Conservation (phyloP, 2,113 vertebrate genomes). For the Limanda limanda region DNA sequence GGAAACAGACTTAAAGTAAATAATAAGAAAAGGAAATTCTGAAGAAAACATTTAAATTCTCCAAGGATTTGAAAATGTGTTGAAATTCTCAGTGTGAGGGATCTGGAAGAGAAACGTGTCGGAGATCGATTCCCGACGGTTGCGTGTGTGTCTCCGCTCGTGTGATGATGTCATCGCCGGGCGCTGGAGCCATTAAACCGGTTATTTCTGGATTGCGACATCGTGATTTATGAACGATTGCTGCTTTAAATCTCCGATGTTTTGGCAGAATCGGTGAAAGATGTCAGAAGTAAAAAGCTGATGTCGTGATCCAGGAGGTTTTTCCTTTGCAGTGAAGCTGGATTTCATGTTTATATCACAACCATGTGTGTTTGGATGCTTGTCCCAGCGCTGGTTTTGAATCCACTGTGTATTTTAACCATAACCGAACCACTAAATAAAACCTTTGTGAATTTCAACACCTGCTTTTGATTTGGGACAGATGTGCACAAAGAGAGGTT, state of each 20-base stretch:
- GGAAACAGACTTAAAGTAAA: no score
- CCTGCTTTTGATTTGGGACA: not conserved
- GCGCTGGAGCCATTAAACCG: not conserved
- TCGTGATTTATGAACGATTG: not conserved
- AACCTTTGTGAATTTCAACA: not conserved
- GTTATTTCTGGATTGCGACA: not conserved
- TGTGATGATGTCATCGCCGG: slow-evolving; percentile 15
- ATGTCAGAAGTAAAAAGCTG: no score
- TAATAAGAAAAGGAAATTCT: not conserved
- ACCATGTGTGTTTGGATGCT: slow-evolving; percentile 23
- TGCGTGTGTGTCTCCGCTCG: not conserved
- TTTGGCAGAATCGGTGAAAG: not conserved
- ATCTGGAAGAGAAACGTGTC: not conserved
- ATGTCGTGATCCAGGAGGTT: not conserved
- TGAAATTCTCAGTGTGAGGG: not conserved
- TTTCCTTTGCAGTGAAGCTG: slow-evolving; percentile 6
- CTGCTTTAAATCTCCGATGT: slow-evolving; percentile 1
- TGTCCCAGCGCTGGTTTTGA: not conserved
- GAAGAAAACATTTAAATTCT: not conserved
- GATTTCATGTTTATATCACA: slow-evolving; percentile 26
- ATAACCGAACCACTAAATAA: not conserved
- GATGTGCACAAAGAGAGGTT: not conserved
- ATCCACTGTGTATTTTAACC: not conserved
- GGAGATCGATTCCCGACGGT: no score
- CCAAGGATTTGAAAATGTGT: not conserved